Evolutionary conservation across 2,113 vertebrate genomes (phyloP).

Genomic region (Proteles cristata): DNA sequence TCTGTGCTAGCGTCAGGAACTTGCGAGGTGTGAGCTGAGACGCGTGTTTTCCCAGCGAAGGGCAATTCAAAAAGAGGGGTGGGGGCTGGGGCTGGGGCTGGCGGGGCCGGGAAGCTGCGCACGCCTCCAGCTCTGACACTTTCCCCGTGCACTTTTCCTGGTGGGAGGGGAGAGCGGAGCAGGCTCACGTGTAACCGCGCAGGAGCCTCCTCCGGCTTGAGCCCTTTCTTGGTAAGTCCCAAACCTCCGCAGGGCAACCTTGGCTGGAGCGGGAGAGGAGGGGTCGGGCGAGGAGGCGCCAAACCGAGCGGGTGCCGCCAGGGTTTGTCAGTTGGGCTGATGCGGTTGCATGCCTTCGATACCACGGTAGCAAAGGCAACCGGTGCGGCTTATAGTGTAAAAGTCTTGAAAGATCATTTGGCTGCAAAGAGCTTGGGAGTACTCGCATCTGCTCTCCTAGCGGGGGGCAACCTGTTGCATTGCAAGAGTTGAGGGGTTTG

Average conservation of each 20-base stretch:
- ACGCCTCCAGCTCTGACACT: constrained; percentile 50
- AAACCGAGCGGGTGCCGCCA: not conserved
- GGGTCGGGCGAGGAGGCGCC: not conserved
- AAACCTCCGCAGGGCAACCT: constrained; percentile 41
- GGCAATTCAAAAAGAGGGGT: not conserved
- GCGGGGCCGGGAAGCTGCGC: not conserved
- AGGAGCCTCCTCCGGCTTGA: constrained; percentile 69
- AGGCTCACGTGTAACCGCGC: constrained; percentile 76
- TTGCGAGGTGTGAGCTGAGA: not conserved
- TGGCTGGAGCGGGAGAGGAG: not conserved
- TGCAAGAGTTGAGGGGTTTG: constrained; percentile 16
- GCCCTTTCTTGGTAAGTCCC: constrained; percentile 75
- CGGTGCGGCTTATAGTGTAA: not conserved
- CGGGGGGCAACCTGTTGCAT: constrained; percentile 73
- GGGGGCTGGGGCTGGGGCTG: not conserved
- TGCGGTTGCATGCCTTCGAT: not conserved
- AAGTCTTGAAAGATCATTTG: constrained; percentile 36
- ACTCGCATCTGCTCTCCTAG: not conserved
- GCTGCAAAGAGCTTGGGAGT: not conserved
- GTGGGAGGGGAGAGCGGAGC: constrained; percentile 72
- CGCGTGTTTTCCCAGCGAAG: not conserved
- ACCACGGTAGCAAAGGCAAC: not conserved
- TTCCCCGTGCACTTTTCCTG: constrained; percentile 48
- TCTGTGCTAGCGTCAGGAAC: not conserved
- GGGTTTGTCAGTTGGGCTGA: not conserved